Evolutionary conservation across 1,140 invertebrate species (phyloP).

Genomic region (Drosophila nikananu): DNA sequence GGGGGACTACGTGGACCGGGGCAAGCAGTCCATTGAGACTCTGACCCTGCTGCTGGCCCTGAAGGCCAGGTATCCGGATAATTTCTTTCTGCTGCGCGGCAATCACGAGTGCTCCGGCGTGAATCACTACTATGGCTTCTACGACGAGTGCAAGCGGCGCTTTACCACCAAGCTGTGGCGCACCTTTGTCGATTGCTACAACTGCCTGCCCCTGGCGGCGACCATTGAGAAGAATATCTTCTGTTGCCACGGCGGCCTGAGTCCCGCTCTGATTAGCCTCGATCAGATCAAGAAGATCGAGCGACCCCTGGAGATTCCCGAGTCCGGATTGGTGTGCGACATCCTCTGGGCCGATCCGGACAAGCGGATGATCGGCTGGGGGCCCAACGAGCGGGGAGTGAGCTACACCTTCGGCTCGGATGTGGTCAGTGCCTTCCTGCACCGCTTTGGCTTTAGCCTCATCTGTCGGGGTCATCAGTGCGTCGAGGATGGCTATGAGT

Average conservation of each 20-base stretch:
- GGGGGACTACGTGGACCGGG: constrained; percentile 93
- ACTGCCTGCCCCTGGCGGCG: constrained; percentile 97
- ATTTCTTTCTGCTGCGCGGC: constrained; percentile 92
- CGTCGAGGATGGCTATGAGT: constrained; percentile 99
- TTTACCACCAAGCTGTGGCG: constrained; percentile 99
- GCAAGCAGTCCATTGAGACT: constrained; percentile 94
- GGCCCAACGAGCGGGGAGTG: constrained; percentile 97
- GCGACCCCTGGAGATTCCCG: constrained; percentile 96
- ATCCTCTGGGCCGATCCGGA: constrained; percentile 99
- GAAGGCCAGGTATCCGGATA: constrained; percentile 96
- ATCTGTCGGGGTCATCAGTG: constrained; percentile 99
- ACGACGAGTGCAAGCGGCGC: constrained; percentile 97
- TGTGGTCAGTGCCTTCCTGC: constrained; percentile 95
- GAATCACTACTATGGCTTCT: constrained; percentile 97
- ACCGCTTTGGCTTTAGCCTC: constrained; percentile 96
- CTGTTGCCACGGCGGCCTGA: constrained; percentile 97
- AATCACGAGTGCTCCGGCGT: constrained; percentile 94
- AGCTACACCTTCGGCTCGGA: constrained; percentile 97
- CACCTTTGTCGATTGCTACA: constrained; percentile 95
- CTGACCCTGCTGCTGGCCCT: constrained; percentile 97
- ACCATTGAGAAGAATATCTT: constrained; percentile 98
- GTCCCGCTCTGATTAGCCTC: constrained; percentile 95
- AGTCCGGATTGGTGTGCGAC: constrained; percentile 97
- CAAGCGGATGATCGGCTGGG: constrained; percentile 93
- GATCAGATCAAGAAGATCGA: constrained; percentile 94